Conservation (phyloP, 2,113 vertebrate genomes). For the Phalacrocorax brasilianus region DNA sequence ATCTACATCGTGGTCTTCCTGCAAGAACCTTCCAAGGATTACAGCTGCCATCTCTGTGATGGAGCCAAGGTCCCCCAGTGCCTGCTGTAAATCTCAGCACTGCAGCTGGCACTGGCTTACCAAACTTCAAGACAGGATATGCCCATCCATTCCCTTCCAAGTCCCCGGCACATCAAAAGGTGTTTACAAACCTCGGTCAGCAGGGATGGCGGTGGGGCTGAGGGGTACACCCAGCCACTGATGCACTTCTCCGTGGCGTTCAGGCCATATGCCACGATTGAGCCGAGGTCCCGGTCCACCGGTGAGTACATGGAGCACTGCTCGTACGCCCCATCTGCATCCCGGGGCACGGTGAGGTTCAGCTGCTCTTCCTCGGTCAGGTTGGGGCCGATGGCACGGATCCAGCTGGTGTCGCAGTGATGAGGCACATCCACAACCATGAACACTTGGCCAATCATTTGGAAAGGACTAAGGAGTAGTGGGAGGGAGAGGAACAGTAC, state of each 20-base stretch:
- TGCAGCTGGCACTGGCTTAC: neutral
- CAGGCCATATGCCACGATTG: slow-evolving; percentile 73
- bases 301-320: slow-evolving; percentile 83
- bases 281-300: slow-evolving; percentile 66
- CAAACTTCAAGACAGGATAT: neutral
- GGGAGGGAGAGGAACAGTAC: slow-evolving; percentile 72
- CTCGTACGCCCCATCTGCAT: slow-evolving; percentile 62
- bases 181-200: slow-evolving; percentile 78
- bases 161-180: accelerated
- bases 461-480: slow-evolving; percentile 67
- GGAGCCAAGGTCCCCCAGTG: neutral
- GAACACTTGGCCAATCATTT: slow-evolving; percentile 81
- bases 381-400: slow-evolving; percentile 69
- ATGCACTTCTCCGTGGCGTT: slow-evolving; percentile 75
- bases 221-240: slow-evolving; percentile 74
- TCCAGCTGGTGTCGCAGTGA: slow-evolving; percentile 86
- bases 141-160: neutral
- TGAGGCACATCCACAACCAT: slow-evolving; percentile 75
- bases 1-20: neutral
- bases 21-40: neutral
- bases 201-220: slow-evolving; percentile 66
- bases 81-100: neutral
- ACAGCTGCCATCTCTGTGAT: neutral
- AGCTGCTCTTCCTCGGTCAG: slow-evolving; percentile 71
- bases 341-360: slow-evolving; percentile 79